Evolutionary conservation across 2,797 vertebrate genomes (phyloP), one percentile per base, ranked within the genome.

Genomic region (Ceyx erithaca): DNA sequence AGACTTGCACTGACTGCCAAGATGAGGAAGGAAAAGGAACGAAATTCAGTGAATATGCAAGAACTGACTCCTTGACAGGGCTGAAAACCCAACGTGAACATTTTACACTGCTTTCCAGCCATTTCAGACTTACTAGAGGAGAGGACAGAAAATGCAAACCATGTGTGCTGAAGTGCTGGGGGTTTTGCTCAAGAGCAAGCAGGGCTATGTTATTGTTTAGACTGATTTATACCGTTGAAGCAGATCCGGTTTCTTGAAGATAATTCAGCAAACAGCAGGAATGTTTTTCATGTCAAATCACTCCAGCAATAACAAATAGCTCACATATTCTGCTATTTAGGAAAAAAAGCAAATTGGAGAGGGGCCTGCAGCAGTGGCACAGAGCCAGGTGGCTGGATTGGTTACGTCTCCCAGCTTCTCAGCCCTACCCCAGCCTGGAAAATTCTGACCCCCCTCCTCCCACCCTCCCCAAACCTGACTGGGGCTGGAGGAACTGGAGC

Each of bases 291-390:
- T 80, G 84, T 83, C 93, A 90, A 95, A 85, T 93, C 80, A 95
- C 92, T 94, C 89, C 90, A 95, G 90, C 62, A 95, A 87, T 83
- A 96, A 96, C 86, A 94, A 92, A 94, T 76, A 89, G 76, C 94
- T 93, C 91, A 93, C 91, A 95, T 94, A 94, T 94, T 89, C 93
- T 92, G 77, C 90, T 94, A 78, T 92, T 90, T 93, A 92, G 80
- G 92, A 93, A 96, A 91, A 93, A 95, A 95, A 94, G 37, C 37
- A 89, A 93, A 94, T 52, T 93, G 92, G 92, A 96, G 85, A 94
- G 86, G 73, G 93, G 94, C 93, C 92, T 90, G 79, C 79, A 94
- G 91, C 51, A 8, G 49, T 89, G 92, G 93, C 84, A 4, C 52
- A 37, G 75, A 72, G 92, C 95, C 94, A 95, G 86, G 81, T 46